A percentile compares a stretch with the other conserved stretches of the same genome.
phyloP scores from a whole-genome alignment of 2,113 vertebrate species.

The Ophiodon elongatus region DNA sequence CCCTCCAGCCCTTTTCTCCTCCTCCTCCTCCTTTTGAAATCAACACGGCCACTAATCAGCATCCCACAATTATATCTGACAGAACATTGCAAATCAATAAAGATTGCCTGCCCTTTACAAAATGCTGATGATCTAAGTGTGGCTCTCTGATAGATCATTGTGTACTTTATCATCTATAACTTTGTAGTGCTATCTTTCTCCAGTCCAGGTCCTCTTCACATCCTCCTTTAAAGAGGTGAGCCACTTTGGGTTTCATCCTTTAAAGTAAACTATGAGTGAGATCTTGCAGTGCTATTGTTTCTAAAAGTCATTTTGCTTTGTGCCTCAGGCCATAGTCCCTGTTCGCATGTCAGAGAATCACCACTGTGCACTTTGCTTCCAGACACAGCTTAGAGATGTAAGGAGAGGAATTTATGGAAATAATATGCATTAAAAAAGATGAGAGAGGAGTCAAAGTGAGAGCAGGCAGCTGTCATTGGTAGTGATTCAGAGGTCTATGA shows the following conservation, averaged over 20 bases:
- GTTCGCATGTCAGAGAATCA: constrained; percentile 16
- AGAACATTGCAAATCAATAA: constrained; percentile 49
- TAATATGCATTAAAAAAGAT: constrained; percentile 80
- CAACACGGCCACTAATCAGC: constrained; percentile 47
- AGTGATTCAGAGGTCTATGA: constrained; percentile 81
- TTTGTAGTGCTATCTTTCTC: constrained; percentile 22
- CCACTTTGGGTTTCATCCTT: constrained; percentile 2
- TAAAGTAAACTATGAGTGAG: background rate
- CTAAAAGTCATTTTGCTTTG: background rate
- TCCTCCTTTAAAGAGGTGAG: background rate
- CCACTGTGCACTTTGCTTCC: constrained; percentile 31
- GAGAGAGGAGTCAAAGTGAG: constrained; percentile 66
- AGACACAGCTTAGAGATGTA: constrained; percentile 49
- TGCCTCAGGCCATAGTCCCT: background rate
- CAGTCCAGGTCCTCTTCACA: background rate
- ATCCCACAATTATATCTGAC: constrained; percentile 27
- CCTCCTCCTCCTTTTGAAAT: background rate
- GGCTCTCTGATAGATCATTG: constrained; percentile 16
- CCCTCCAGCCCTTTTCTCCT: background rate
- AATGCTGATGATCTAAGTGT: constrained; percentile 38
- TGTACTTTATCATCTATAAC: constrained; percentile 28
- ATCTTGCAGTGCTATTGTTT: background rate
- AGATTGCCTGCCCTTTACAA: constrained; percentile 15
- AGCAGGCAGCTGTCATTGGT: constrained; percentile 77
- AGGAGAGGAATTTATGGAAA: constrained; percentile 78